phyloP scores from a whole-genome alignment of 2,888 invertebrate genomes.

The Eugnorisma glareosa region DNA sequence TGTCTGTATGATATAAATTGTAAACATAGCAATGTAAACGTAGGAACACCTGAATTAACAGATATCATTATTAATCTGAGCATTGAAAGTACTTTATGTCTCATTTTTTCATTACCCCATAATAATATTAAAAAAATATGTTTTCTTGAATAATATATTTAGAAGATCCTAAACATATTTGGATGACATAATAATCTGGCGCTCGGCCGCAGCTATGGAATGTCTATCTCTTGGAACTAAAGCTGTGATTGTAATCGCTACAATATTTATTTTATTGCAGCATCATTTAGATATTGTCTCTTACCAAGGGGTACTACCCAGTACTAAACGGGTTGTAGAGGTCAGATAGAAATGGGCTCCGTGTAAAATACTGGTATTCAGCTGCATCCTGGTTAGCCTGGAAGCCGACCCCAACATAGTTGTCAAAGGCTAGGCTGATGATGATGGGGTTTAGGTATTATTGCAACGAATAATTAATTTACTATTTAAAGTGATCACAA shows the following conservation, averaged over 20 bases:
- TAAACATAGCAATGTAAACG: constrained; percentile 16
- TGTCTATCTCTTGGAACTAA: constrained; percentile 26
- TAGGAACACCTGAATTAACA: constrained; percentile 23
- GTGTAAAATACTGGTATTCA: neutral
- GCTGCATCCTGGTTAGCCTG: neutral
- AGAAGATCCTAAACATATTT: constrained; percentile 1
- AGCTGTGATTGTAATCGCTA: constrained; percentile 22
- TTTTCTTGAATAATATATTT: neutral
- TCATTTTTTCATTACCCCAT: neutral
- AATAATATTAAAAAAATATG: neutral
- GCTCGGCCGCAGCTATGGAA: constrained; percentile 30
- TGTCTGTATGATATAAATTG: neutral
- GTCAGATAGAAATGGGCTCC: neutral
- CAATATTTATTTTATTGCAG: constrained; percentile 13
- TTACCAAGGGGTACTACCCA: neutral
- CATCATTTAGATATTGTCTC: neutral
- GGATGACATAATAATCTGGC: constrained; percentile 58
- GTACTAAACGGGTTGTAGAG: neutral
- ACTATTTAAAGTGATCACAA: neutral
- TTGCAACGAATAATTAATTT: constrained; percentile 5
- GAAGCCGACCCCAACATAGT: neutral
- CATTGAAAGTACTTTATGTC: neutral
- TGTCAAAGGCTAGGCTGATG: neutral
- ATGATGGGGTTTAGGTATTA: neutral
- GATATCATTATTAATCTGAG: neutral